These are phyloP conservation scores for Pagrus major DNA, from an alignment of 2,113 vertebrate species.

Conservation along the genomic window DNA sequence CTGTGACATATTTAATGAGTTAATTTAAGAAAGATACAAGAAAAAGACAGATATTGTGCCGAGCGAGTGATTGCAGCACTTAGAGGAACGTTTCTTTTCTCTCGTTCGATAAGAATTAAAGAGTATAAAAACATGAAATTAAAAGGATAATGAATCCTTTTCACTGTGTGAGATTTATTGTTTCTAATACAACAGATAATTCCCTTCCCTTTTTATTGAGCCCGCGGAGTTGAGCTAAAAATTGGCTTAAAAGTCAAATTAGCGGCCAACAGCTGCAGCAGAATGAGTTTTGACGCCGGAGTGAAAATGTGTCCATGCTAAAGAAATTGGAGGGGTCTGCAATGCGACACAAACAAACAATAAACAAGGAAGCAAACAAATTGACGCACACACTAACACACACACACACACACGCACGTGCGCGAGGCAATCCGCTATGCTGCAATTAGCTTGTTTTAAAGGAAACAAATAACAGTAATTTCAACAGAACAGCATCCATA, in stretches of 20 bases:
- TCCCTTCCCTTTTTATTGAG: slow-evolving; percentile 18
- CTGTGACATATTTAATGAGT: neutral
- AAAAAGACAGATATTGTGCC: neutral
- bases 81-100: neutral
- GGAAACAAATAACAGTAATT: slow-evolving; percentile 84
- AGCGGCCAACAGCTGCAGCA: slow-evolving; percentile 68
- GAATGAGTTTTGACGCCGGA: slow-evolving; percentile 57
- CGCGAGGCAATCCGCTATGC: slow-evolving; percentile 53
- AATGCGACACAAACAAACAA: slow-evolving; percentile 77
- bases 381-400: slow-evolving; percentile 18
- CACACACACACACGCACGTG: slow-evolving; percentile 13
- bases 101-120: neutral
- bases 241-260: slow-evolving; percentile 61
- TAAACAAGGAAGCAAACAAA: slow-evolving; percentile 74
- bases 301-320: slow-evolving; percentile 74
- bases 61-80: slow-evolving; percentile 21
- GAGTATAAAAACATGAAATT: neutral
- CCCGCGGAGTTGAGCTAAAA: slow-evolving; percentile 6
- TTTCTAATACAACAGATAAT: slow-evolving; percentile 22
- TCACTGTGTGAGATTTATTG: neutral
- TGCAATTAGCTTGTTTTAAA: slow-evolving; percentile 84
- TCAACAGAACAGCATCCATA: slow-evolving; percentile 78
- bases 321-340: slow-evolving; percentile 73
- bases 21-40: neutral
- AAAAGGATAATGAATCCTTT: slow-evolving; percentile 21